Conservation (phyloP, 2,797 vertebrate genomes). For the Nasua narica region DNA sequence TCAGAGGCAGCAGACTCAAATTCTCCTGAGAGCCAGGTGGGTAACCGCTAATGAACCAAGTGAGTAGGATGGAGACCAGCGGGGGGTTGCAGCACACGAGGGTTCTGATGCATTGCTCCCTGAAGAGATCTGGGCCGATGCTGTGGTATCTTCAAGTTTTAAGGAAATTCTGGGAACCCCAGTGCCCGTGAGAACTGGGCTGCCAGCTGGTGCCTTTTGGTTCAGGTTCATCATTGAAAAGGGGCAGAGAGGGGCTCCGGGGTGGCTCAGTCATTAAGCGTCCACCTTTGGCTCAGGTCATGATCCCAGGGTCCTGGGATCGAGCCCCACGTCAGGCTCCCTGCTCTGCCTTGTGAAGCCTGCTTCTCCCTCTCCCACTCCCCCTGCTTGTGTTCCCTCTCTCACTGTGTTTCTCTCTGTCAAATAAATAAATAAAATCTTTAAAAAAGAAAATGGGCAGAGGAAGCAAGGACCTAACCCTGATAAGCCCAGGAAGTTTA, state of each 20-base stretch:
- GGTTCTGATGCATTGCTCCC: background rate
- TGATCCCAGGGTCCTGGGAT: too few relatives aligned
- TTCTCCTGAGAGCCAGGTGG: background rate
- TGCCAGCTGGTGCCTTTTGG: background rate
- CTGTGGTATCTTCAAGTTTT: background rate
- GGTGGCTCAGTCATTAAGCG: too few relatives aligned
- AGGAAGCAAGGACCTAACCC: background rate
- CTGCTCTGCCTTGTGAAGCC: too few relatives aligned
- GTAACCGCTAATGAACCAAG: background rate
- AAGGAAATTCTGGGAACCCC: background rate
- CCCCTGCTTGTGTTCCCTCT: too few relatives aligned
- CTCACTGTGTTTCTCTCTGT: too few relatives aligned
- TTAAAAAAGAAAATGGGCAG: background rate
- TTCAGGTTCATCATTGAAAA: constrained; percentile 20
- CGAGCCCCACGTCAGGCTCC: too few relatives aligned
- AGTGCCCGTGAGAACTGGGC: background rate
- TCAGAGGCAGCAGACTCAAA: background rate
- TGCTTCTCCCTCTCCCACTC: too few relatives aligned
- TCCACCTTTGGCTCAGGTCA: too few relatives aligned
- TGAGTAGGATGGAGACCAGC: background rate
- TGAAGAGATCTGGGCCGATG: background rate
- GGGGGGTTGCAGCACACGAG: background rate
- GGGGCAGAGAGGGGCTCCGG: too few relatives aligned
- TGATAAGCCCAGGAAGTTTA: background rate
- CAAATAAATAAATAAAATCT: too few relatives aligned